These are phyloP conservation scores for Drosophila histrio DNA, from an alignment of 2,888 invertebrate species.

Conservation along the genomic window DNA sequence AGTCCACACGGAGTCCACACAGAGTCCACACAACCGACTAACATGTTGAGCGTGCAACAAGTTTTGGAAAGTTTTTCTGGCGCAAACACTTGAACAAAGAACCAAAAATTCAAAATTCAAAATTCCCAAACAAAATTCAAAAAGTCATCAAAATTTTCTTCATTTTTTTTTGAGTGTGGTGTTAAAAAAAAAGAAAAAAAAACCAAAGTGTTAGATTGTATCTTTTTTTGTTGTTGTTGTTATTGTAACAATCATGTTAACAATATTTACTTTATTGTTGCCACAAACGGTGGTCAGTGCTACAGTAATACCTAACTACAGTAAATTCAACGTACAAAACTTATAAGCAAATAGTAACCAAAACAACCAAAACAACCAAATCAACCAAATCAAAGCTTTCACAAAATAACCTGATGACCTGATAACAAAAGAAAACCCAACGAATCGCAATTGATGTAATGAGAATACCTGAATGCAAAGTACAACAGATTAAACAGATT, in stretches of 20 bases:
- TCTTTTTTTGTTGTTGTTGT: slow-evolving; percentile 13
- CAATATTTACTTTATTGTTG: background rate
- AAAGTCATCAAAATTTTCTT: slow-evolving; percentile 27
- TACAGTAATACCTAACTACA: slow-evolving; percentile 19
- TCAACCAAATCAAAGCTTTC: background rate
- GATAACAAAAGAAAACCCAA: slow-evolving; percentile 17
- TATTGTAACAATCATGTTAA: no score
- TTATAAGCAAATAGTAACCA: background rate
- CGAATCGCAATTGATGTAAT: slow-evolving; percentile 26
- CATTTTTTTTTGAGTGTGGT: slow-evolving; percentile 38
- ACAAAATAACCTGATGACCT: slow-evolving; percentile 11
- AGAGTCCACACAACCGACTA: slow-evolving; percentile 2
- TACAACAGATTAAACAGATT: slow-evolving; percentile 5
- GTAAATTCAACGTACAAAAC: slow-evolving; percentile 16
- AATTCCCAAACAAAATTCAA: slow-evolving; percentile 3
- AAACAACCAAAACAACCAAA: background rate
- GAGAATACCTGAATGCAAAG: slow-evolving; percentile 13
- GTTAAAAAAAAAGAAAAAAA: background rate
- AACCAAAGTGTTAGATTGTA: slow-evolving; percentile 21
- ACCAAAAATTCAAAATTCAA: slow-evolving; percentile 5
- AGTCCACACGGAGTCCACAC: background rate
- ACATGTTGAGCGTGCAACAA: slow-evolving; percentile 42
- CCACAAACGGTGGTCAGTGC: slow-evolving; percentile 4
- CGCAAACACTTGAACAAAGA: background rate
- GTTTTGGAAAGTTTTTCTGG: slow-evolving; percentile 20